A percentile compares a stretch with the other conserved stretches of the same genome.
These are phyloP conservation scores for Pionites leucogaster DNA, from an alignment of 2,113 vertebrate genomes.

Conservation along the genomic window DNA sequence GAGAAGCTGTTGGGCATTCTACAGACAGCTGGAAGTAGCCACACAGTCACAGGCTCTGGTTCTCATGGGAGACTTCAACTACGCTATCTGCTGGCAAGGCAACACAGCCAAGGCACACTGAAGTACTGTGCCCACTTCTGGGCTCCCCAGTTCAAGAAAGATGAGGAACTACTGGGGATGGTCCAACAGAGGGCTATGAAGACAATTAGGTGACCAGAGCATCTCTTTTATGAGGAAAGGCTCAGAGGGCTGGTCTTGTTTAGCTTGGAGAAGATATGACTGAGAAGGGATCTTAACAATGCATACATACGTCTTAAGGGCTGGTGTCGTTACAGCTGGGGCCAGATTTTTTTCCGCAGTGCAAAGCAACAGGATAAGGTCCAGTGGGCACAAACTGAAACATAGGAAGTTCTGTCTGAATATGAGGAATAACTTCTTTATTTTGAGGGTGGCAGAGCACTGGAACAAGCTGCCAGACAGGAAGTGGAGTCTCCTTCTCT, in stretches of 20 bases:
- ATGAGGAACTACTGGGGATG: background rate
- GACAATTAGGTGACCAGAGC: background rate
- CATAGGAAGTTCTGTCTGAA: background rate
- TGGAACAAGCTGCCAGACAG: background rate
- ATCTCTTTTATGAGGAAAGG: background rate
- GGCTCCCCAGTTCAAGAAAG: background rate
- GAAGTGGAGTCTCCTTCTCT: background rate
- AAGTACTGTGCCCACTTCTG: background rate
- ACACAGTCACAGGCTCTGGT: background rate
- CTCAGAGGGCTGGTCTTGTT: background rate
- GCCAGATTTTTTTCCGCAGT: background rate
- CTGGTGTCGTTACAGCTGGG: background rate
- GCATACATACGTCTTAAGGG: background rate
- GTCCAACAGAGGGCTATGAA: background rate
- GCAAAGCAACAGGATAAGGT: background rate
- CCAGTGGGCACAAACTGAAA: background rate
- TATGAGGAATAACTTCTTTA: background rate
- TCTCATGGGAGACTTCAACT: background rate
- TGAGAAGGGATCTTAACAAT: background rate
- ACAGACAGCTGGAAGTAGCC: background rate
- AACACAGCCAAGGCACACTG: background rate
- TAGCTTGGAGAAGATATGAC: background rate
- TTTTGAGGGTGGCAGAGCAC: background rate
- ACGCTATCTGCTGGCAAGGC: background rate
- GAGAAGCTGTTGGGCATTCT: background rate